Percentiles rank a stretch among this genome's conserved stretches.
Evolutionary conservation across 2,797 vertebrate genomes (phyloP).

Genomic region (Triplophysa yarkandensis): DNA sequence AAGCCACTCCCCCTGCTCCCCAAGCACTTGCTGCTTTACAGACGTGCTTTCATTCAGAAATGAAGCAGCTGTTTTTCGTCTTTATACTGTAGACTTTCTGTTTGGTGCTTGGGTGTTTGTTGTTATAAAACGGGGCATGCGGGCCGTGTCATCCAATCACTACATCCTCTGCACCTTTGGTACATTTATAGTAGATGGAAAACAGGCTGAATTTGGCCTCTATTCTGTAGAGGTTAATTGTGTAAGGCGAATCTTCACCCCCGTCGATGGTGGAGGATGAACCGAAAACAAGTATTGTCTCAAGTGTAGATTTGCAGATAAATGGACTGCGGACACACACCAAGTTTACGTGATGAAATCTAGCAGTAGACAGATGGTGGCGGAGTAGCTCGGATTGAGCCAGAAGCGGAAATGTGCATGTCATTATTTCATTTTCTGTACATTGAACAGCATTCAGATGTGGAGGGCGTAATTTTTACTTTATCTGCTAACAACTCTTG

Average conservation of each 20-base stretch:
- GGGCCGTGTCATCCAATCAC: slow-evolving; percentile 39
- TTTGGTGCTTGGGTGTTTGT: slow-evolving; percentile 46
- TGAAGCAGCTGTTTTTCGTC: slow-evolving; percentile 35
- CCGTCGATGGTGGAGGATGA: slow-evolving; percentile 40
- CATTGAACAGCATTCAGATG: not conserved
- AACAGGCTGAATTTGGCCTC: slow-evolving; percentile 48
- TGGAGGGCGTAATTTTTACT: slow-evolving; percentile 14
- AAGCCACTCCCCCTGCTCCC: slow-evolving; percentile 37
- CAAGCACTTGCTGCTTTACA: slow-evolving; percentile 25
- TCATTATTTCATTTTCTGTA: not conserved
- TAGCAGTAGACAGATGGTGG: slow-evolving; percentile 14
- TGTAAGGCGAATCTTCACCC: slow-evolving; percentile 40
- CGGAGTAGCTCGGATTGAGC: slow-evolving; percentile 9
- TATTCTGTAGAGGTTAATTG: slow-evolving; percentile 51
- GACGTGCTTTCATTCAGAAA: slow-evolving; percentile 42
- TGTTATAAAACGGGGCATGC: slow-evolving; percentile 53
- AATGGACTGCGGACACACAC: slow-evolving; percentile 20
- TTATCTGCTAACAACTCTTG: slow-evolving; percentile 3
- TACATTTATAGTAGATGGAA: slow-evolving; percentile 47
- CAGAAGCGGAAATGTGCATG: slow-evolving; percentile 5
- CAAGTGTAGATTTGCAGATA: slow-evolving; percentile 39
- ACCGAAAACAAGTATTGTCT: slow-evolving; percentile 49
- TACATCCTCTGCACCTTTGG: slow-evolving; percentile 50
- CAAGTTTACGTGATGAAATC: slow-evolving; percentile 1
- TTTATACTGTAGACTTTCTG: not conserved